These are phyloP conservation scores for Formica selysi DNA, from an alignment of 1,140 invertebrate species.

Conservation along the genomic window DNA sequence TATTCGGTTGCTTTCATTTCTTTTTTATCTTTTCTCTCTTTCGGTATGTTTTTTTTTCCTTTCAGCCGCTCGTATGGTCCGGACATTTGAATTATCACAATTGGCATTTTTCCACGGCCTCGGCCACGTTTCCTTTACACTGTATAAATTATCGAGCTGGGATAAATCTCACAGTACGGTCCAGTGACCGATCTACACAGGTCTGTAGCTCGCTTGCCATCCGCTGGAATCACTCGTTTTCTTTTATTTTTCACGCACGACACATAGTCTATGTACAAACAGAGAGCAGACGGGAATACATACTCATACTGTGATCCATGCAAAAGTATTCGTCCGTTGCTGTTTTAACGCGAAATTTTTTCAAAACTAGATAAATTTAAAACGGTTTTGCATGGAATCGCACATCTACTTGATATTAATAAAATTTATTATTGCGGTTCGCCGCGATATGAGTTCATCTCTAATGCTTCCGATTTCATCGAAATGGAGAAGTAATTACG, in stretches of 20 bases:
- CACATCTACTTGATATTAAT: conserved; percentile 1
- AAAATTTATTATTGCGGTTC: conserved; percentile 36
- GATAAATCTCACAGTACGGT: conserved; percentile 71
- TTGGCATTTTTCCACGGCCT: conserved; percentile 75
- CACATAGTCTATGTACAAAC: conserved; percentile 28
- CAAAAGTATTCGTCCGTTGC: neutral
- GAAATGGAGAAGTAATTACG: neutral
- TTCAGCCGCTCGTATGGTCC: neutral
- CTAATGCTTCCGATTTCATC: neutral
- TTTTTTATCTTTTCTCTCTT: conserved; percentile 9
- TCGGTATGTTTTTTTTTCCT: conserved; percentile 16
- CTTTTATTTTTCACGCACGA: conserved; percentile 39
- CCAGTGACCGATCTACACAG: conserved; percentile 57
- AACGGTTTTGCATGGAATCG: conserved; percentile 20
- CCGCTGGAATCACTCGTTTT: neutral
- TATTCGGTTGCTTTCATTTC: conserved; percentile 1
- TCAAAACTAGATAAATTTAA: conserved; percentile 41
- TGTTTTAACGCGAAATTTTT: conserved; percentile 29
- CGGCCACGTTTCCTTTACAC: conserved; percentile 61
- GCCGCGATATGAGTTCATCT: neutral
- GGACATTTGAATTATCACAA: conserved; percentile 76
- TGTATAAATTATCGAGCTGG: conserved; percentile 74
- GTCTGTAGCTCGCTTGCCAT: conserved; percentile 10
- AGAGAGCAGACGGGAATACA: conserved; percentile 20
- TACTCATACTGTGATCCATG: neutral